These are phyloP conservation scores for Phaethornis superciliosus DNA, from an alignment of 2,113 vertebrate species.

Conservation along the genomic window DNA sequence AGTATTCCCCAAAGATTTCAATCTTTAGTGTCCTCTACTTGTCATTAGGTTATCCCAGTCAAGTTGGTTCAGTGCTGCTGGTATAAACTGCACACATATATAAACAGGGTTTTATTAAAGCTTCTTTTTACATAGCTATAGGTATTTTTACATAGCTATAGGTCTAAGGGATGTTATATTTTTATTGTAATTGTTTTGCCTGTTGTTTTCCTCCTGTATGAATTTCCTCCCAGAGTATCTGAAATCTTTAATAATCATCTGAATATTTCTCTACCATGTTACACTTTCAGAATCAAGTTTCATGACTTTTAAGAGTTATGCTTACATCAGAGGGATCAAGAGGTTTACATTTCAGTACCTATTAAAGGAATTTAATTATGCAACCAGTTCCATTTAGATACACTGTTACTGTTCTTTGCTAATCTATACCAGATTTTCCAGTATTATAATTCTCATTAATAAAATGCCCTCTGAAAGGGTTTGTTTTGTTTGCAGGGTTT, in stretches of 20 bases:
- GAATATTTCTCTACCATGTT: background rate
- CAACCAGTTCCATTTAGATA: constrained; percentile 11
- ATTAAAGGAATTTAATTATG: constrained; percentile 42
- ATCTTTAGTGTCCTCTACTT: background rate
- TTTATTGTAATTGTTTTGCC: background rate
- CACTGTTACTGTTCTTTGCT: background rate
- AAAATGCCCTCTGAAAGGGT: constrained; percentile 1
- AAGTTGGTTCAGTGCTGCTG: background rate
- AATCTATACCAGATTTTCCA: constrained; percentile 40
- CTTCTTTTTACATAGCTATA: background rate
- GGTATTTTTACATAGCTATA: background rate
- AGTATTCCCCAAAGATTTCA: background rate
- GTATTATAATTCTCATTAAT: constrained; percentile 47
- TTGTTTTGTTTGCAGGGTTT: background rate
- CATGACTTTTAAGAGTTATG: constrained; percentile 23
- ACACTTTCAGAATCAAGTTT: constrained; percentile 33
- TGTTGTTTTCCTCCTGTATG: background rate
- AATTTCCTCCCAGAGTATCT: background rate
- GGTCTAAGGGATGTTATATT: too few species aligned
- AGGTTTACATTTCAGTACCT: constrained; percentile 6
- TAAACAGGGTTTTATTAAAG: background rate
- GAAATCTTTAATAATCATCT: background rate
- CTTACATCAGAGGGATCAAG: constrained; percentile 18
- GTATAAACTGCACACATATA: background rate
- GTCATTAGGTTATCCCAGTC: background rate